Evolutionary conservation across 2,113 vertebrate species (phyloP), one percentile per base, ranked within the genome.

Genomic region (Falco punctatus): DNA sequence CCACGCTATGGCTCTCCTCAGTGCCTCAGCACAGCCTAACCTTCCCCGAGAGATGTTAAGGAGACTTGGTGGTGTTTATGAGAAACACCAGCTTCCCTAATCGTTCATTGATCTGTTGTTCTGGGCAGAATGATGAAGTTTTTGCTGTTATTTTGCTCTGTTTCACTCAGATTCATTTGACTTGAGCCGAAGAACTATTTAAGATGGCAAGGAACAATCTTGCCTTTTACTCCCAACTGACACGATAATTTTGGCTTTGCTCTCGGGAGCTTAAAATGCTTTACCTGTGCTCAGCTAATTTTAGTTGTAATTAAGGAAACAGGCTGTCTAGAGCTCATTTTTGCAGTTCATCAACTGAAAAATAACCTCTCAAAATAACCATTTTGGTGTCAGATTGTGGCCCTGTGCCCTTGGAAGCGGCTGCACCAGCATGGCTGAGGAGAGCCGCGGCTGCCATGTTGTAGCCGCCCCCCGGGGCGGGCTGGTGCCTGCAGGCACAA

Each of bases 81-180:
- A 95, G 91, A 82, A 94, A 92, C 62, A 84, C 94, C 51, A 78
- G 81, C 86, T 79, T 78, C 65, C 40, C 57, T 96, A 92, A 96
- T 94, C 14, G 24, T 92, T 90, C 96, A 94, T 90, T 94, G 97
- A 96, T 97, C 93, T 90, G 95, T 96, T 91, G 84, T 96, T 95
- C 93, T 86, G 86, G 61, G 90, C 11, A 22, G 92, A 88, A 69
- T 52, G 57, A 86, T 84, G 78, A 94, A 51, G 91, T 59, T 91
- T 65, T 30, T 0, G 0, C 69, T 71, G 57, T 94, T 95, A 70
- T 69, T 91, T 90, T 89, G 67, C 83, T 92, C 40, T 0, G 2
- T 90, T 96, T 96, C 81, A 19, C 79, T 96, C 38, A 6, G 79
- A 48, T 91, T 81, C 3, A 0, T 91, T 95, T 90, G 90, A 69